Base-by-base conservation (phyloP, 1,140 invertebrate species). In the Potamilus streckersoni region DNA sequence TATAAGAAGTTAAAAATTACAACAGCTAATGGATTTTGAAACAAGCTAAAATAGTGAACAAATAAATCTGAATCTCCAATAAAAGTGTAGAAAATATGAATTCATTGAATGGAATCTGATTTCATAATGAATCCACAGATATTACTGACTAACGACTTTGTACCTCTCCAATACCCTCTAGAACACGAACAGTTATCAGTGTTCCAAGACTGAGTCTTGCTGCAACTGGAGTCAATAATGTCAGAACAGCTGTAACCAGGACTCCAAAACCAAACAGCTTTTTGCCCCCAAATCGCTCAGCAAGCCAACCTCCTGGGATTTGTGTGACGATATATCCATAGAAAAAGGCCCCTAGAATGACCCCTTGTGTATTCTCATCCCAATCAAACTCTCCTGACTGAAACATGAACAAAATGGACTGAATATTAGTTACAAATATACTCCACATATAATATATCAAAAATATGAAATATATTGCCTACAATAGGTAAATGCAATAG, bases 81-180 rank as follows among this genome's bases (percentile, higher is more conserved):
- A 3, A 31, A 31, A 31, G 27, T 31, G 27, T 31, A 31, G 4
- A 31, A 31, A 31, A 4, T 2, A 31, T 4, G 27, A 49, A 49
- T 49, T 49, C 38, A 49, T 8, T 49, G 2, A 49, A 11, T 8
- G 4, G 38, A 49, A 49, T 49, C 38, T 49, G 11, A 49, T 49
- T 49, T 49, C 38, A 49, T 49, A 49, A 5, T 49, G 38, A 49
- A 49, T 11, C 38, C 38, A 49, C 6, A 49, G 38, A 49, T 49
- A 8, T 49, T 11, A 49, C 27, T 31, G 27, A 31, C 38, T 8
- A 8, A 8, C 0, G 6, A 49, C 11, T 49, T 49, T 8, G 38
- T 90, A 96, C 95, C 92, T 97, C 95, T 84, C 95, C 95, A 64
- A 97, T 86, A 62, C 96, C 96, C 90, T 97, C 95, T 27, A 97